phyloP scores from a whole-genome alignment of 2,113 vertebrate species.

The Heterochromis multidens region DNA sequence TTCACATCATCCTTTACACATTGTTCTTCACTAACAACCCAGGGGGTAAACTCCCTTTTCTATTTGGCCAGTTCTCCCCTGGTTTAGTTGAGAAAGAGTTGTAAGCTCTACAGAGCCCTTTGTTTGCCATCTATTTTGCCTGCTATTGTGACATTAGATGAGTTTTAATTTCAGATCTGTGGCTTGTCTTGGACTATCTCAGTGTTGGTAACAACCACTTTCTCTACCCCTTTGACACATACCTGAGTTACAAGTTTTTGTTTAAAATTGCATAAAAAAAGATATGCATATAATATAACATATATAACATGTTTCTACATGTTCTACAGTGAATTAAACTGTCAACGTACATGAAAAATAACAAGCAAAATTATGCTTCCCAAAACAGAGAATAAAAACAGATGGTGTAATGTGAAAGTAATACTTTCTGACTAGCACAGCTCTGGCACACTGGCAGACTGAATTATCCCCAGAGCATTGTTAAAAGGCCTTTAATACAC shows the following conservation, averaged over 20 bases:
- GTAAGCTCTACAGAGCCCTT: background rate
- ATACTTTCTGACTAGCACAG: background rate
- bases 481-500: constrained; percentile 12
- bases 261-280: background rate
- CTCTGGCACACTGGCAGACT: background rate
- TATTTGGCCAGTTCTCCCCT: background rate
- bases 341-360: background rate
- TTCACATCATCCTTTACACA: background rate
- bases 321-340: background rate
- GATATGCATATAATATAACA: background rate
- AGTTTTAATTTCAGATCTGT: background rate
- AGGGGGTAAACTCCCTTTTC: background rate
- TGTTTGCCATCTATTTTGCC: background rate
- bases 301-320: background rate
- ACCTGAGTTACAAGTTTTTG: background rate
- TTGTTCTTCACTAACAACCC: background rate
- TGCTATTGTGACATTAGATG: background rate
- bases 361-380: background rate
- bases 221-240: background rate
- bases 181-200: background rate
- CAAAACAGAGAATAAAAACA: constrained; percentile 21
- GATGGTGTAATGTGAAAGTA: constrained; percentile 21
- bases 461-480: background rate
- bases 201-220: background rate
- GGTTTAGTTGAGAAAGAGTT: background rate